Evolutionary conservation across 2,113 vertebrate species (phyloP).

Genomic region (Calyptommatus sinebrachiatus): DNA sequence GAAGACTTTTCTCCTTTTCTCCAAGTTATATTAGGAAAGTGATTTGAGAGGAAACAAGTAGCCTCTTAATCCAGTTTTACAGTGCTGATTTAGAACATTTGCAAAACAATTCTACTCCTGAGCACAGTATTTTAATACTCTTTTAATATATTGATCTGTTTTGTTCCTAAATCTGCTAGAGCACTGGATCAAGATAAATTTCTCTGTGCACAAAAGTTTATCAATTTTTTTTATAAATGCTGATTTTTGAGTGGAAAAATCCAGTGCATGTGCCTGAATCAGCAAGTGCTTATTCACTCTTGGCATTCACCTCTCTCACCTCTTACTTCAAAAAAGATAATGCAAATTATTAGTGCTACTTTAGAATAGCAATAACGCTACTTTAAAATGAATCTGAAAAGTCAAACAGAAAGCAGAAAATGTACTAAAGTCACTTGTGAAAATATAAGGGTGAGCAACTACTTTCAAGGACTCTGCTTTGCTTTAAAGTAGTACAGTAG

Average conservation of each 20-base stretch:
- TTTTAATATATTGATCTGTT: not conserved
- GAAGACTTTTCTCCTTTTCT: not conserved
- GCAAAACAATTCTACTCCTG: not conserved
- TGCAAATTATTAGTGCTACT: not conserved
- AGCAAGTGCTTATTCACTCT: not conserved
- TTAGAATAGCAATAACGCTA: too few relatives aligned
- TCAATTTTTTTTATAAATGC: too few relatives aligned
- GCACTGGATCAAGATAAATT: not conserved
- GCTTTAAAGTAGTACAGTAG: too few relatives aligned
- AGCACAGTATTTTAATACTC: not conserved
- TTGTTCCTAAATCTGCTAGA: not conserved
- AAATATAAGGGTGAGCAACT: too few relatives aligned
- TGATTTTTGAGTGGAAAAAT: not conserved
- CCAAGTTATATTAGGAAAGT: not conserved
- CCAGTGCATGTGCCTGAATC: not conserved
- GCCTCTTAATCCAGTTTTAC: not conserved
- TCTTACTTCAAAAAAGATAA: not conserved
- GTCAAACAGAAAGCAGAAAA: too few relatives aligned
- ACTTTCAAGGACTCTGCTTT: too few relatives aligned
- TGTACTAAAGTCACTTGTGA: too few relatives aligned
- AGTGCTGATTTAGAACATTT: not conserved
- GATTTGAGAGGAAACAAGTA: not conserved
- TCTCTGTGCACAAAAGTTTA: too few relatives aligned
- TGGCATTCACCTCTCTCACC: not conserved
- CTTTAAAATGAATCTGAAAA: too few relatives aligned